These are phyloP conservation scores for Nasua narica DNA, from an alignment of 2,797 vertebrate genomes.

Conservation along the genomic window DNA sequence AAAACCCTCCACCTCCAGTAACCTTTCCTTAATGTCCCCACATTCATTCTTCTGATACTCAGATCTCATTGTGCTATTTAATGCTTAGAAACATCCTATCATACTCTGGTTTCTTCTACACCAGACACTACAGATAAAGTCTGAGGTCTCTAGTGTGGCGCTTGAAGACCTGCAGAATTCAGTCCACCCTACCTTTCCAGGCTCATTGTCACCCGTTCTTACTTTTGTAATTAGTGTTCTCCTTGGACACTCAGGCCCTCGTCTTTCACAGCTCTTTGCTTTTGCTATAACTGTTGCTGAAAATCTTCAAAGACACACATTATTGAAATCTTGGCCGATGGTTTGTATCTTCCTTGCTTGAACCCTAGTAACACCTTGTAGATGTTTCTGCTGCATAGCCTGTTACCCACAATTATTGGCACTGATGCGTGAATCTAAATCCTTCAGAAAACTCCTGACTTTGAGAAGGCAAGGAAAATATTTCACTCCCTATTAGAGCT, in stretches of 20 bases:
- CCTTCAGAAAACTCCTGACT: constrained; percentile 1
- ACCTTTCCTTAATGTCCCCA: background rate
- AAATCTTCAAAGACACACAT: background rate
- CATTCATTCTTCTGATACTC: background rate
- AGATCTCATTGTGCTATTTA: background rate
- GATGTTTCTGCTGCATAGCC: background rate
- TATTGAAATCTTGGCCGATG: background rate
- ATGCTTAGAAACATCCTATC: background rate
- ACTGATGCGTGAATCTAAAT: background rate
- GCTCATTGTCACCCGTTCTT: background rate
- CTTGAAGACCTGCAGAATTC: background rate
- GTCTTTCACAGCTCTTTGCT: background rate
- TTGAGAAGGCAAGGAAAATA: background rate
- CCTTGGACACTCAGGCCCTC: background rate
- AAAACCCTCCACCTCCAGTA: background rate
- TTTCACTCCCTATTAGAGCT: background rate
- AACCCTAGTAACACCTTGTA: background rate
- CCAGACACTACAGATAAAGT: background rate
- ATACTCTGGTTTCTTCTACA: background rate
- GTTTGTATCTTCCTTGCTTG: background rate
- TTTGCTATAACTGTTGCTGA: background rate
- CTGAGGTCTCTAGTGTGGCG: background rate
- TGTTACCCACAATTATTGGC: background rate
- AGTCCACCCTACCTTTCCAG: background rate
- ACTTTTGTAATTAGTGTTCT: background rate